Base-by-base conservation (phyloP, 1,140 invertebrate genomes). In the Pentalonia nigronervosa region DNA sequence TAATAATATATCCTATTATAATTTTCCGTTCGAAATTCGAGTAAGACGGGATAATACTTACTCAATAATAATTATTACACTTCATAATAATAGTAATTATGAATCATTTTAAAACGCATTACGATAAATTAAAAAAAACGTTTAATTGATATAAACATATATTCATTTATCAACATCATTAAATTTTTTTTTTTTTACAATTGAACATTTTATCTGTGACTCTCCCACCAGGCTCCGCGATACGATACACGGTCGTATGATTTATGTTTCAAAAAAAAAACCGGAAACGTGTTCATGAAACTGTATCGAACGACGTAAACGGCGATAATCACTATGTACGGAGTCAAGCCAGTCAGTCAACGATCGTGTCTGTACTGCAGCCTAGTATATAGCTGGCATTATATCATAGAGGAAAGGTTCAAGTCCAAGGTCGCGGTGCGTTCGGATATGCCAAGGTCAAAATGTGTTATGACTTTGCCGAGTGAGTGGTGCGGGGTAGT, bases 271-370 rank as follows among this genome's bases (percentile, higher is more conserved):
- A 76, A 67, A 67, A 60, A n/a, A 89, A 90, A 90, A 56, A 56
- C 17, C 88, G 88, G 88, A 90, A 90, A 90, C 53, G 88, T 90
- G 88, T 60, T 90, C 88, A 90, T 14, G 88, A 90, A 60, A 90
- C 88, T 60, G 53, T 60, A 41, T 90, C 88, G 88, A 34, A 90
- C 47, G 48, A 53, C 34, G 14, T 8, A 60, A 90, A 48, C 87
- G 87, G 21, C 36, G 88, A 53, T 50, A 21, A 34, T 41, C 53
- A 89, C n/a, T 87, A 34, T n/a, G 83, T 25, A 25, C 23, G 21
- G 21, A 84, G 45, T 76, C 60, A 20, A 76, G 60, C 60, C n/a
- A n/a, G 60, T 76, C 60, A 34, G 60, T n/a, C 60, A 76, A 76
- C 17, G 60, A 76, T 76, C 60, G n/a, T n/a, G 60, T 6, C 20